Evolutionary conservation across 1,140 invertebrate genomes (phyloP).

Genomic region (Neotoxoptera formosana): DNA sequence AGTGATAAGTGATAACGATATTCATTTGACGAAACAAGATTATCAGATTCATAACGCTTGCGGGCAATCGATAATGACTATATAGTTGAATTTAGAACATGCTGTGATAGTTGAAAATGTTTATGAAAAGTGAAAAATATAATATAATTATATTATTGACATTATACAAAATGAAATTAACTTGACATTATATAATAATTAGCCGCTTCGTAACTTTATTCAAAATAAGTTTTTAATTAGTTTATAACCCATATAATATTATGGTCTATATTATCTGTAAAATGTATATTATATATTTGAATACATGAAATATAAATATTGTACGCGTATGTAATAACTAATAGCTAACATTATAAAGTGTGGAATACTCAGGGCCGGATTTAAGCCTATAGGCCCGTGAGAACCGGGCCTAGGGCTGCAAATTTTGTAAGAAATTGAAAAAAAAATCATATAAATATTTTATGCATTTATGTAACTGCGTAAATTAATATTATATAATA

Average conservation of each 20-base stretch:
- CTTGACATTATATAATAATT: conserved; percentile 13
- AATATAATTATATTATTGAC: conserved; percentile 1
- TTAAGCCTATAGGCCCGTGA: no score
- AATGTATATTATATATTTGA: not conserved
- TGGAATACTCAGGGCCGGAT: no score
- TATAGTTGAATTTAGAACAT: not conserved
- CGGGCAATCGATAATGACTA: not conserved
- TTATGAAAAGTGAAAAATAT: not conserved
- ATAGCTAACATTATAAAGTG: not conserved
- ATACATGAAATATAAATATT: not conserved
- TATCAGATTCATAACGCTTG: not conserved
- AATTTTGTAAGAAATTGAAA: no score
- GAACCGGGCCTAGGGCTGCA: no score
- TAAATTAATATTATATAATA: no score
- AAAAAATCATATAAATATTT: no score
- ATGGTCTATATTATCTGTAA: not conserved
- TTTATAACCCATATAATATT: not conserved
- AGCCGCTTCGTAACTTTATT: not conserved
- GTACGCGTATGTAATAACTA: not conserved
- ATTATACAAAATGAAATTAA: not conserved
- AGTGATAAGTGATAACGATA: no score
- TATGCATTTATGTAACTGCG: no score
- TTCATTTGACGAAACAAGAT: not conserved
- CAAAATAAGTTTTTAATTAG: conserved; percentile 2
- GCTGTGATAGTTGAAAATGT: not conserved